Conservation (phyloP, 2,888 invertebrate species). For the Yponomeuta cagnagella region DNA sequence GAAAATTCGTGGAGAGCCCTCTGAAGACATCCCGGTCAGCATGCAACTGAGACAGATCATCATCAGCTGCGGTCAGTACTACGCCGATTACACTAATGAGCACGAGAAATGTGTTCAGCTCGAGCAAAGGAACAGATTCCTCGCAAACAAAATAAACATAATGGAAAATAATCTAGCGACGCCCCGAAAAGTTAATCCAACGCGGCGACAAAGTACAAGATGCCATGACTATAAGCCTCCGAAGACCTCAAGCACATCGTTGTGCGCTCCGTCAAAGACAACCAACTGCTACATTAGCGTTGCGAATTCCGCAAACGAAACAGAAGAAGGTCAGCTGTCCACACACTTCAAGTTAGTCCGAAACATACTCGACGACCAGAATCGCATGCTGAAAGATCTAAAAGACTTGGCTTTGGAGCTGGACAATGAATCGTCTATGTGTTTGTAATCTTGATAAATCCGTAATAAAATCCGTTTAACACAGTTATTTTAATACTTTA, state of each 20-base stretch:
- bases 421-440: slow-evolving; percentile 16
- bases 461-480: too few relatives aligned
- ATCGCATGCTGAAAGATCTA: slow-evolving; percentile 38
- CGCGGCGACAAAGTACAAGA: neutral
- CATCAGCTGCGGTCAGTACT: slow-evolving; percentile 41
- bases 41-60: slow-evolving; percentile 44
- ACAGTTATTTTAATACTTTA: too few relatives aligned
- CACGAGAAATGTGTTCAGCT: slow-evolving; percentile 32
- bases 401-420: slow-evolving; percentile 33
- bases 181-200: slow-evolving; percentile 28
- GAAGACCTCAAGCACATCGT: neutral
- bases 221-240: neutral
- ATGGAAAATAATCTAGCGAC: slow-evolving; percentile 36
- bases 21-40: slow-evolving; percentile 29
- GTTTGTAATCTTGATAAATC: too few relatives aligned
- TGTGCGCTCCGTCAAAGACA: neutral
- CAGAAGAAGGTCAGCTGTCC: slow-evolving; percentile 25
- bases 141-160: slow-evolving; percentile 41
- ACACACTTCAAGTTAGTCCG: slow-evolving; percentile 42
- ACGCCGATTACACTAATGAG: slow-evolving; percentile 41
- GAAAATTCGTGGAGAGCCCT: slow-evolving; percentile 30
- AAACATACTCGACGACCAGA: slow-evolving; percentile 44
- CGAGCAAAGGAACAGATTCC: slow-evolving; percentile 43
- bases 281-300: neutral
- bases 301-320: neutral